Base-by-base conservation (phyloP, 2,888 invertebrate genomes). In the Octonoba sinensis region DNA sequence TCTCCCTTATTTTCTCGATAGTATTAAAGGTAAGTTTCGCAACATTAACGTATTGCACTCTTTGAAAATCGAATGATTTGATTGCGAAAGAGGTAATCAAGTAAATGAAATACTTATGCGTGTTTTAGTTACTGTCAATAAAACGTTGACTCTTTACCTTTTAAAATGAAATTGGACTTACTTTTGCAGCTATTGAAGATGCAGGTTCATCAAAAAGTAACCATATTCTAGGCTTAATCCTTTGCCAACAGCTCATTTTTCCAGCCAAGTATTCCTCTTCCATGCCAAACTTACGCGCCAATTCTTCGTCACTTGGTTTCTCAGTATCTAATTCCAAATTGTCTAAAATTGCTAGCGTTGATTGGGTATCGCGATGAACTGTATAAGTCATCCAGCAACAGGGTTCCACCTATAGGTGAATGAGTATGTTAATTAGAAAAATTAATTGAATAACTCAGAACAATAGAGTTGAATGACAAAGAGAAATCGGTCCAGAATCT, bases 321-420 rank as follows among this genome's bases (percentile, higher is more conserved):
- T 88, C 91, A 13, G 90, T 89, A 84, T 91, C 91, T 56, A 91
- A 88, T 85, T 91, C 91, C 77, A 91, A 88, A 54, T 89, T 87
- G 86, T 90, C 90, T 59, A 90, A 86, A 57, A 90, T 90, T 46
- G 89, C 88, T 76, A 90, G 86, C 12, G 90, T 90, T 79, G 90
- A 90, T 86, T 91, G 89, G 0, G 90, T 91, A 86, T 91, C 90
- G 62, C 88, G 77, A 84, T 91, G 90, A 93, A 82, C 96, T 3
- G 91, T 91, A 86, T 91, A 91, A 13, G 91, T 91, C 90, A 90
- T 91, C 90, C 91, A 91, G 85, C 90, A 90, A 86, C 90, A 90
- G 0, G 90, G 90, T 85, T 90, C 90, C 64, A 90, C 90, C 85
- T 79, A 18, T 2, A 13, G 36, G 54, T 8, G 57, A 27, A 13